These are phyloP conservation scores for Accipiter cooperii DNA, from an alignment of 2,113 vertebrate species.

Conservation along the genomic window DNA sequence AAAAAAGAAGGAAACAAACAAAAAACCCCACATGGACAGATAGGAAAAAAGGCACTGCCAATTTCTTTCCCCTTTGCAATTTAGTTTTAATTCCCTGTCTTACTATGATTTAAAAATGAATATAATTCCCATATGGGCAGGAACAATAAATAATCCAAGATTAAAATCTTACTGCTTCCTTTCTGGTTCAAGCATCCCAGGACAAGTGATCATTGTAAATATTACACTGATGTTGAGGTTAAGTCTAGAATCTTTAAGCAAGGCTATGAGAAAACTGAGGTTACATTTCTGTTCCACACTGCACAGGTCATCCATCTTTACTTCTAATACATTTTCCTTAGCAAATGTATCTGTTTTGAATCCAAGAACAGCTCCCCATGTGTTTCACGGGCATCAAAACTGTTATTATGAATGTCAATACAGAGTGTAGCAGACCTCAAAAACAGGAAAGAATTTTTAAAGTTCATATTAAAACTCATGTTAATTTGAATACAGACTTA, in stretches of 20 bases:
- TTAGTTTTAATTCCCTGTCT: not conserved
- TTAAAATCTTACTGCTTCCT: not conserved
- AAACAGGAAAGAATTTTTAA: not conserved
- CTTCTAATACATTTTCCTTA: not conserved
- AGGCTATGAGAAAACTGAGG: not conserved
- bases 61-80: not conserved
- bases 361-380: not conserved
- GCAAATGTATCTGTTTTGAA: not conserved
- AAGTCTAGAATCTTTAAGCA: not conserved
- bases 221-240: not conserved
- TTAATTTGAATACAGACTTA: not conserved
- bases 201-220: not conserved
- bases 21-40: not conserved
- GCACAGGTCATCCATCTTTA: not conserved
- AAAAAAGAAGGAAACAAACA: not conserved
- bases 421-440: not conserved
- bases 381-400: not conserved
- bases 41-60: not conserved
- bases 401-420: not conserved
- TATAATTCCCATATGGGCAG: not conserved
- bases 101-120: not conserved
- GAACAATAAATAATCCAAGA: not conserved
- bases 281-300: not conserved
- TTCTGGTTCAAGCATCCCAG: not conserved
- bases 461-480: not conserved